Percentiles rank a stretch among this genome's conserved stretches.
phyloP scores from a whole-genome alignment of 2,888 invertebrate genomes.

The Acholoe squamosa region DNA sequence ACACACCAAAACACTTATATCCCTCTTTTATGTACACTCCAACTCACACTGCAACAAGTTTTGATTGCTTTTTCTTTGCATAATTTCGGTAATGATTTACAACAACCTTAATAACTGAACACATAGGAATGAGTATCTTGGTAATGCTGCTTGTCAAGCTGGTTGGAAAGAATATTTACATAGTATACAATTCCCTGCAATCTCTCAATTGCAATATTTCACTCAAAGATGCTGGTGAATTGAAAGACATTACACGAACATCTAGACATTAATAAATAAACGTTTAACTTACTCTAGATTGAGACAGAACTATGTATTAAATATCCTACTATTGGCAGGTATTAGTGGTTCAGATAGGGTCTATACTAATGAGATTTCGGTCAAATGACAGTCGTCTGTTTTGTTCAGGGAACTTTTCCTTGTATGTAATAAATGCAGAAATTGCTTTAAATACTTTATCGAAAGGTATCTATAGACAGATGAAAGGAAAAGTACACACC shows the following conservation, averaged over 20 bases:
- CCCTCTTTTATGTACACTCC: neutral
- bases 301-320: conserved; percentile 48
- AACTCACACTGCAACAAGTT: conserved; percentile 1
- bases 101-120: conserved; percentile 35
- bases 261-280: conserved; percentile 16
- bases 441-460: neutral
- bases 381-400: neutral
- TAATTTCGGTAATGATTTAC: conserved; percentile 14
- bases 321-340: conserved; percentile 20
- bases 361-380: conserved; percentile 10
- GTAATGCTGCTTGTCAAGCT: neutral
- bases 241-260: neutral
- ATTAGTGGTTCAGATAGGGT: neutral
- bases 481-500: neutral
- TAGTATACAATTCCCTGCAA: neutral
- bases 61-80: conserved; percentile 4
- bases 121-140: conserved; percentile 51
- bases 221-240: neutral
- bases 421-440: neutral
- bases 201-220: neutral
- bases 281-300: conserved; percentile 21
- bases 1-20: neutral
- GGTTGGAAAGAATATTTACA: neutral
- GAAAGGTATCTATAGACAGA: neutral
- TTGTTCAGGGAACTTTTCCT: conserved; percentile 4